Conservation (phyloP, 1,140 invertebrate genomes). For the Listronotus oregonensis region DNA sequence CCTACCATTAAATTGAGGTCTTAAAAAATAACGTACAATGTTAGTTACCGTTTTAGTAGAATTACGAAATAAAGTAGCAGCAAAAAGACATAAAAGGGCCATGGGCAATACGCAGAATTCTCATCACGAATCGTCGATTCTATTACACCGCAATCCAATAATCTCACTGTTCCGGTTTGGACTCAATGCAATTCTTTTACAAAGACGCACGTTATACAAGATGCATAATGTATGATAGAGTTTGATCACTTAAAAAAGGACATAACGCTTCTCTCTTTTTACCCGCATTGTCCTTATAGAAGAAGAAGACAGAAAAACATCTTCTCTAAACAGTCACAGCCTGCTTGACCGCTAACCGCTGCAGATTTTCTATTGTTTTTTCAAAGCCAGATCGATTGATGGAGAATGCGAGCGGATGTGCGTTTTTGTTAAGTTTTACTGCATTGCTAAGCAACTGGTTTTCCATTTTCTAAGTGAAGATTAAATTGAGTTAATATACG, state of each 20-base stretch:
- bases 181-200: conserved; percentile 47
- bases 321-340: neutral
- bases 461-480: conserved; percentile 8
- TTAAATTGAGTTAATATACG: conserved; percentile 16
- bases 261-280: conserved; percentile 1
- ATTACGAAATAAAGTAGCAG: too few species aligned
- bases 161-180: conserved; percentile 51
- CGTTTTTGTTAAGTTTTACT: conserved; percentile 31
- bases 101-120: conserved; percentile 35
- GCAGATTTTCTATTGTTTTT: conserved; percentile 23
- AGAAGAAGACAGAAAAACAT: neutral
- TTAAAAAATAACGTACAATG: too few species aligned
- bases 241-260: neutral
- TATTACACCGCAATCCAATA: conserved; percentile 49
- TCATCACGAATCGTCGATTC: conserved; percentile 49
- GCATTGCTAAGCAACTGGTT: conserved; percentile 13
- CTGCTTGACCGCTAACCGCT: conserved; percentile 5
- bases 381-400: conserved; percentile 13
- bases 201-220: conserved; percentile 40
- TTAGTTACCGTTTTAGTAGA: too few species aligned
- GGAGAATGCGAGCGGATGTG: conserved; percentile 39
- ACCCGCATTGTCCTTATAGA: neutral
- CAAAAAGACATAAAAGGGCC: conserved; percentile 9
- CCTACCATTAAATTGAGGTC: too few species aligned
- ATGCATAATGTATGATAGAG: conserved; percentile 47